Base-by-base conservation (phyloP, 2,113 vertebrate species). In the Carassius carassius region DNA sequence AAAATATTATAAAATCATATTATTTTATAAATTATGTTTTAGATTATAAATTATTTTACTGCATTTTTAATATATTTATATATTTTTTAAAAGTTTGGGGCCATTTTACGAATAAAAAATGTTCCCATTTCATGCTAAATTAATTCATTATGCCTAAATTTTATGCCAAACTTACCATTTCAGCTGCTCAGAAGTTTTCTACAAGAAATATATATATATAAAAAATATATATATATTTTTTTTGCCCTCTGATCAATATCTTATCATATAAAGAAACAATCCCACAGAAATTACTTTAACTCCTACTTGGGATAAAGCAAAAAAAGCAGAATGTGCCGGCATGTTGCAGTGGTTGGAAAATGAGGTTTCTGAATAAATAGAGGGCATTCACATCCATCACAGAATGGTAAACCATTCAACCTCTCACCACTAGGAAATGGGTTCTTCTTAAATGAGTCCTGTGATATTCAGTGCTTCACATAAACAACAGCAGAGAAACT, bases 301-400 rank as follows among this genome's bases (percentile, higher is more conserved):
- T 77, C 23, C 74, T 84, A 35, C 12, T 65, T 37, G 44, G 75
- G 83, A n/a, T 65, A 56, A 84, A 60, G 63, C 21, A 72, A 29
- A 29, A 29, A 70, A 60, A 72, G 65, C 76, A 49, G 83, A 85
- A 56, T 35, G 3, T 51, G 63, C 19, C 41, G 25, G 32, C 17
- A 58, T 72, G 51, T 78, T 65, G 14, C 51, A 13, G 83, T 60
- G 83, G 83, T 85, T 62, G 76, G 83, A 79, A 85, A 79, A 16
- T 85, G 23, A 79, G 83, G 63, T 79, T 85, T 83, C 37, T 37
- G 21, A 44, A 63, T 62, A 44, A 32, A 51, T 78, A 44, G 60
- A 77, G 58, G 47, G 62, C 70, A 75, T 75, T 83, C 29, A 83
- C 56, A 47, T 47, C 70, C 58, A 12, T 54, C 77, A 54, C 21